Conservation (phyloP, 2,797 vertebrate species). For the Champsocephalus gunnari region DNA sequence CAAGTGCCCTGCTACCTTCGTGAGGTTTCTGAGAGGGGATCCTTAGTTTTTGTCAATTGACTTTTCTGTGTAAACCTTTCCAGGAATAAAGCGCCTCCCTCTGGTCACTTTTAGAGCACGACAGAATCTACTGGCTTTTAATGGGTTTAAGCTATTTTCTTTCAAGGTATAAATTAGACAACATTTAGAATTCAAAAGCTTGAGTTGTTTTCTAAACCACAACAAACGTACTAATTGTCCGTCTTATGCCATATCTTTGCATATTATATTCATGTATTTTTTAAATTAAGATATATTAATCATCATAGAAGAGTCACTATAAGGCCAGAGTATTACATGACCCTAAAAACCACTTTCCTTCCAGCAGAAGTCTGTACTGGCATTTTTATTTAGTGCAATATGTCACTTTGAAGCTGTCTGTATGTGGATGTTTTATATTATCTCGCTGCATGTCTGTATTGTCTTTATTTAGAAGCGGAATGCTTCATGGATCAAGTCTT, state of each 20-base stretch:
- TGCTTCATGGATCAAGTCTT: constrained; percentile 27
- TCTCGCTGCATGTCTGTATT: constrained; percentile 58
- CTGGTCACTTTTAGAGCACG: constrained; percentile 36
- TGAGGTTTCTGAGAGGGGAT: constrained; percentile 13
- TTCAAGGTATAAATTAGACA: constrained; percentile 10
- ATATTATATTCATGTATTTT: background rate
- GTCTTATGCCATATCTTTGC: background rate
- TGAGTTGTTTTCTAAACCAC: background rate
- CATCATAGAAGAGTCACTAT: constrained; percentile 4
- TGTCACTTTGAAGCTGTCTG: constrained; percentile 39
- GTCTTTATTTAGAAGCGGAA: constrained; percentile 43
- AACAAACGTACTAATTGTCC: background rate
- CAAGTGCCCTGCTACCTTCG: constrained; percentile 4
- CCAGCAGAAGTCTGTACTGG: constrained; percentile 45
- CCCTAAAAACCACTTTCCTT: constrained; percentile 9
- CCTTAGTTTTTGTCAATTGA: background rate
- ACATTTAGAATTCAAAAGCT: too few species aligned
- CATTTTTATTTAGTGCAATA: constrained; percentile 44
- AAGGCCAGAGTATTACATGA: background rate
- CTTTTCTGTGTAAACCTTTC: constrained; percentile 1
- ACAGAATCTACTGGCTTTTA: background rate
- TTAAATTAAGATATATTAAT: constrained; percentile 5
- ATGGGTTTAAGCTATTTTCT: constrained; percentile 11
- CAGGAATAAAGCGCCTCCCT: constrained; percentile 46
- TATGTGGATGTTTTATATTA: constrained; percentile 44